Evolutionary conservation across 2,888 invertebrate species (phyloP), one percentile per base, ranked within the genome.

Genomic region (Hedychridium roseum): DNA sequence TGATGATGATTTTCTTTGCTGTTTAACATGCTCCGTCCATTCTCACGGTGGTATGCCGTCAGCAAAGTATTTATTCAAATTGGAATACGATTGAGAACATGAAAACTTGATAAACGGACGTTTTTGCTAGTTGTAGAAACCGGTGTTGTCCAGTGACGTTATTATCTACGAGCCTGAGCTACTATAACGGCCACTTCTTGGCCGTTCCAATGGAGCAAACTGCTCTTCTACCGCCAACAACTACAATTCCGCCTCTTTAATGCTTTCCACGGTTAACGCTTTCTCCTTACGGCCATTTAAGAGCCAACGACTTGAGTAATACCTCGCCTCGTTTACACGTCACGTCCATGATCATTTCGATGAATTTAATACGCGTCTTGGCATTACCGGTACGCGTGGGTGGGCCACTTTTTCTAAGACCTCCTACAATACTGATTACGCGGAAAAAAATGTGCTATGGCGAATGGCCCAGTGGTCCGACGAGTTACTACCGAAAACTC

Each of bases 271-370:
- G 59, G 56, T 50, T 26, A 32, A 50, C 36, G 36, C 41, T 61
- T 63, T 62, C 63, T 56, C 62, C 45, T 17, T 37, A 34, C n/a
- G 6, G 26, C 36, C 32, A 45, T 54, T 60, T 60, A 54, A 53
- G 31, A 41, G 44, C 21, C 37, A 38, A 16, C 27, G 27, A 46
- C 34, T 51, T 44, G 6, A 40, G 23, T 57, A 55, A 53, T 60
- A 1, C 38, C 15, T 44, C 43, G 17, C 39, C 49, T 42, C 56
- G 44, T 42, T 38, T 57, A 57, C 51, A 50, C 38, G 41, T 20
- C 31, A 52, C 14, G 6, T 38, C 27, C 3, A 20, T n/a, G 15
- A 46, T 21, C 41, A 35, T 58, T 47, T 58, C 49, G 38, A 27
- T 30, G 39, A 46, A 62, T 57, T 59, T 63, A 62, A 56, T 47